These are phyloP conservation scores for Rallus crepitans DNA, from an alignment of 2,797 vertebrate species.

Conservation along the genomic window DNA sequence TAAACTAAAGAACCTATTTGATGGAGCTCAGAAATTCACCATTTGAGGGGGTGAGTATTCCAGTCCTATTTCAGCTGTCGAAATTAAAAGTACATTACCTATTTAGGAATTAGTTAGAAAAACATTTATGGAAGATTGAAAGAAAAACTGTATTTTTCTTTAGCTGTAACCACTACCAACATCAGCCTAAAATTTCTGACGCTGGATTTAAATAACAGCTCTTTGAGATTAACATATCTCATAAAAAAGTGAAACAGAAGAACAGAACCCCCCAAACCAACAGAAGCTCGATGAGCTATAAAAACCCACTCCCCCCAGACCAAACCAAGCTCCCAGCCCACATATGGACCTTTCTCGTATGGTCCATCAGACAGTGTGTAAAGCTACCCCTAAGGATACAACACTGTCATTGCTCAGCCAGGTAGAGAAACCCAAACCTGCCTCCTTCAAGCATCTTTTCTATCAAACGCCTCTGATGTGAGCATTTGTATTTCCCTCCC, in stretches of 20 bases:
- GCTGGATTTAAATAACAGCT: not conserved
- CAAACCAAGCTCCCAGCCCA: not conserved
- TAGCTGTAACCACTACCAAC: not conserved
- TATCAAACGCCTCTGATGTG: not conserved
- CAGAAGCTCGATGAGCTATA: not conserved
- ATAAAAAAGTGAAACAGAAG: not conserved
- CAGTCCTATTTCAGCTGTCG: not conserved
- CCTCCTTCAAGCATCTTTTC: not conserved
- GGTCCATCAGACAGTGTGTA: not conserved
- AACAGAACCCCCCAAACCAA: not conserved
- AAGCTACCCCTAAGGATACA: not conserved
- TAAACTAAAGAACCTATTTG: conserved; percentile 4
- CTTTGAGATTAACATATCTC: not conserved
- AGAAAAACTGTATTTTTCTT: not conserved
- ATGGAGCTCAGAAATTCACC: not conserved
- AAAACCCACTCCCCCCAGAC: not conserved
- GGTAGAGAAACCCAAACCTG: not conserved
- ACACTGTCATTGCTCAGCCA: not conserved
- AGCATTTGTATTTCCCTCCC: not conserved
- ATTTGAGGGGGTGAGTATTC: not conserved
- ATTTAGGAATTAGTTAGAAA: not conserved
- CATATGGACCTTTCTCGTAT: accelerated
- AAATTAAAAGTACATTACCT: not conserved
- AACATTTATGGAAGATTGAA: not conserved
- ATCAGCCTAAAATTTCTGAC: not conserved